Base-by-base conservation (phyloP, 2,888 invertebrate species). In the Cerastis leucographa region DNA sequence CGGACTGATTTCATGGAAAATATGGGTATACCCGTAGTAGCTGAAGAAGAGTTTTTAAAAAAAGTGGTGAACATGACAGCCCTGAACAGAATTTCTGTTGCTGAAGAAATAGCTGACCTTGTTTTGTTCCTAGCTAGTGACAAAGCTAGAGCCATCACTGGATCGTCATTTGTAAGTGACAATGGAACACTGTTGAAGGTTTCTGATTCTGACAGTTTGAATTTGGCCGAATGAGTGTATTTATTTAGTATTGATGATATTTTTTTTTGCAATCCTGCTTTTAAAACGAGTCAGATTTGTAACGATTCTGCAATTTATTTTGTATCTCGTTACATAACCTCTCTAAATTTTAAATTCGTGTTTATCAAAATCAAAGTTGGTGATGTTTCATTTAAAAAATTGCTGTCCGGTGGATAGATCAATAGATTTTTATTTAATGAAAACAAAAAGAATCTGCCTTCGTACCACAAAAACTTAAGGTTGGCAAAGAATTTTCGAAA, bases 141-240 rank as follows among this genome's bases (percentile, higher is more conserved):
- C n/a, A 73, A 73, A 56, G 72, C 72, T 35, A 65, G 56, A n/a
- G 72, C 66, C 11, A 73, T 73, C 29, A 73, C 72, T 19, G 72
- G 72, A 22, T 56, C 72, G 7, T 5, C 44, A 6, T 66, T 44
- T 29, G 72, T 73, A 9, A 66, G 29, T 56, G 64, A 64, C 42
- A 64, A 64, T n/a, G 64, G 64, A 64, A n/a, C 42, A 42, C n/a
- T 64, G 8, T 64, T 64, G 64, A 64, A 64, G 42, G n/a, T 42
- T n/a, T 42, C 42, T 8, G 64, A 64, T 3, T 11, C 11, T 35
- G 35, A 35, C 2, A 42, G 4, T n/a, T 42, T 42, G 14, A 42
- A 14, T 61, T 3, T 40, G 2, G 9, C 70, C 11, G n/a, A 62
- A 40, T 62, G n/a, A 4, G 59, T 59, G 29, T 29, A 29, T 59